Base-by-base conservation (phyloP, 2,888 invertebrate genomes). In the Rhamnusium bicolor region DNA sequence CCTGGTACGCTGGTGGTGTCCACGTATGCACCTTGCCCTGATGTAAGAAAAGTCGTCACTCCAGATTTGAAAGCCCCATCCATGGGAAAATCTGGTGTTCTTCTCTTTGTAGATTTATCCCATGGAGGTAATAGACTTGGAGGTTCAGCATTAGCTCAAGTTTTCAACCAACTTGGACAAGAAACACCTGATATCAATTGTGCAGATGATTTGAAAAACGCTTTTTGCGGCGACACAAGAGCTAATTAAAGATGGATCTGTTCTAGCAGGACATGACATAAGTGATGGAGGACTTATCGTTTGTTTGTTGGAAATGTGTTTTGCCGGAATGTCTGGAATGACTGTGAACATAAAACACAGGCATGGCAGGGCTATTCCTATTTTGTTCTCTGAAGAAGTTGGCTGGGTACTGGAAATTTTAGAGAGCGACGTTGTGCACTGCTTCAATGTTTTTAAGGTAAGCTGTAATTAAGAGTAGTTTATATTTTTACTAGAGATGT, bases 261-360 rank as follows among this genome's bases (percentile, higher is more conserved):
- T 96, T 8, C 85, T 94, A 40, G 91, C 98, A 4, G 98, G 98
- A 0, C 99, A 99, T 86, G 99, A 99, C 87, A 91, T 99, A 4
- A 98, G 98, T 85, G 99, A 99, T 89, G 99, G 99, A 19, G 99
- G 99, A 29, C 90, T 99, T 32, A 90, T 99, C 51, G 95, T 95
- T 0, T 95, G 96, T 80, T 87, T 96, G 0, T 85, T 99, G 72
- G 99, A 99, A 89, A 98, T 99, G 98, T 94, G 95, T n/a, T 96
- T 99, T 85, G 97, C 93, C 70, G 98, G 98, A 46, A 89, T 98
- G 71, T 92, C 94, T 80, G 98, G 98, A 0, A 83, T 97, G 14
- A 89, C 92, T 14, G 86, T 95, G 0, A 90, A 94, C 77, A 84
- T 96, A 16, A 87, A 88, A 0, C 91, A 92, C 72, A 89, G 90